Evolutionary conservation across 2,113 vertebrate genomes (phyloP), one percentile per base, ranked within the genome.

Genomic region (Labeo catla): DNA sequence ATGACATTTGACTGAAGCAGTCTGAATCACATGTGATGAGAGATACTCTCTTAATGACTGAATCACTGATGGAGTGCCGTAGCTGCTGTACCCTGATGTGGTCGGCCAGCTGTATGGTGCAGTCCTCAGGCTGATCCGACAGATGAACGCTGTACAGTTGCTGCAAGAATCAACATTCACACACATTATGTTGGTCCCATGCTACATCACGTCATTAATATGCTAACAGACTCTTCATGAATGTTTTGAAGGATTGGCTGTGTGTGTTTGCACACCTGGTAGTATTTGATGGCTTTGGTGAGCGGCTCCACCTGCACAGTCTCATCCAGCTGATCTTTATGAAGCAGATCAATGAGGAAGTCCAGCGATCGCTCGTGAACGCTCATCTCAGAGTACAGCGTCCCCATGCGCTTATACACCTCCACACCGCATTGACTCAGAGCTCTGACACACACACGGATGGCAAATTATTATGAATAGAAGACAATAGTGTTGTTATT

Each of bases 261-360:
- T 39, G 39, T 39, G 39, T 39, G 39, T 39, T 39, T 39, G 39
- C 4, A 13, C 93, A 99, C 98, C 97, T 99, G 98, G 83, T 99
- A 99, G 93, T 99, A 99, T 84, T 98, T 99, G 91, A 99, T 98
- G 92, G 98, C 98, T 91, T 98, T 99, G 92, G 98, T 99, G 84
- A 99, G 96, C 0, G 95, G 96, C 93, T 98, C 97, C 88, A 99
- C 98, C 0, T 97, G 97, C 86, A 99, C 97, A 0, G 98, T 99
- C 93, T 99, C 98, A 0, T 99, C 98, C 94, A 99, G 96, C 94
- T 98, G 98, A 91, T 99, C 98, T 93, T 97, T 99, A 93, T 98
- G 97, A 76, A 99, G 95, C 81, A 99, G 95, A 90, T 99, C 97
- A 0, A 99, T 99, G 85, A 99, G 95, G 92, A 96, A 96, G 76